Evolutionary conservation across 2,113 vertebrate genomes (phyloP), one percentile per base, ranked within the genome.

Genomic region (Anguilla japonica): DNA sequence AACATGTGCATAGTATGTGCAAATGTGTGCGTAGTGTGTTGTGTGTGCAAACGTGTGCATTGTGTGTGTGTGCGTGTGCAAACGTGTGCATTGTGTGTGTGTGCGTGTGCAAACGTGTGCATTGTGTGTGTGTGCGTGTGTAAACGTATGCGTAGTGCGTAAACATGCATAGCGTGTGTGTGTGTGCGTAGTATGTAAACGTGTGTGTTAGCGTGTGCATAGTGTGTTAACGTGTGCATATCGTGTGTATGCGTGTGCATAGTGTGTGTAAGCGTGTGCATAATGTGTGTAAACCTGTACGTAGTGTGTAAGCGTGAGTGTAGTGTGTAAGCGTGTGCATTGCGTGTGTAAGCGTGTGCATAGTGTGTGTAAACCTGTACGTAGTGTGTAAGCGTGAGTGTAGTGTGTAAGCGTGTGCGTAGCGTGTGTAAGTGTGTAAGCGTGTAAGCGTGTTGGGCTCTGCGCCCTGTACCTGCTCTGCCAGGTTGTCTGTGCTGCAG

Each of bases 391-490:
- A 18, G 15, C 15, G 56, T 20, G 18, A 60, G 56, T 16, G 14
- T 16, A 53, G 71, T 18, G 40, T 11, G 29, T 40, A 34, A 34
- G 39, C 88, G 81, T 91, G 86, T 91, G 84, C 80, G 82, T 89
- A 90, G 89, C 83, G 78, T 88, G 85, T 80, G 67, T 86, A 40
- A 79, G 75, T 22, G 80, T 39, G 46, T 78, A 56, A 2, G 46
- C 56, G 46, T 84, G 91, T 87, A 9, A 57, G 91, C 84, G 87
- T 88, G 90, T 90, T 89, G 91, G 92, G 93, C 94, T 93, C 92
- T 92, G 92, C 90, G 89, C 89, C 90, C 91, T 90, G 92, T 93
- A 93, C 93, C 92, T 95, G 90, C 41, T 87, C 94, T 94, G 90
- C 92, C 93, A 91, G 89, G 90, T 85, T 83, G 0, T 89, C 92